Evolutionary conservation across 2,113 vertebrate genomes (phyloP), one percentile per base, ranked within the genome.

Genomic region (Neomonachus schauinslandi): DNA sequence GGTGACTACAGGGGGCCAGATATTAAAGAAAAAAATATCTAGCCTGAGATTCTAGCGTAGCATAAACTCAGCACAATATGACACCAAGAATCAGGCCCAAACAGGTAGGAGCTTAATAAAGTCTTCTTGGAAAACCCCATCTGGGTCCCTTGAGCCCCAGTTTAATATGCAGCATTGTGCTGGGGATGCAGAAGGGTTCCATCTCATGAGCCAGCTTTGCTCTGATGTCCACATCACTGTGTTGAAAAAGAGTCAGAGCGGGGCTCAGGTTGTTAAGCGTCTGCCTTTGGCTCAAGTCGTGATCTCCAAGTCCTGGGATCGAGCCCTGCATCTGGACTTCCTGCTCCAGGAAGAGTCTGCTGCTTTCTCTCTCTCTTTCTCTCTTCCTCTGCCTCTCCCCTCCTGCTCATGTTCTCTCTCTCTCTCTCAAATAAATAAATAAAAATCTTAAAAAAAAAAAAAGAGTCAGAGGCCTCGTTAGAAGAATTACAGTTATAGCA

Each of bases 11-110:
- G 22, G 42, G 51, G 46, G 2, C 39, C 51, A 59, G 15, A 65
- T 65, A 85, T 13, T 91, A 53, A 69, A 93, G 69, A 49, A 42
- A 95, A 97, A 97, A 57, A 33, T 8, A 65, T 22, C 42, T 51
- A 61, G 31, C 49, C 24, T 90, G 72, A 71, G 90, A 69, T n/a
- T 61, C 51, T 22, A 19, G 7, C 5, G 0, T 26, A 65, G 79
- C 71, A 57, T 61, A 84, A 91, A 57, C 7, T 63, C 24, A 15
- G 16, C 24, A 55, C 77, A 61, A 67, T 14, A 14, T 36, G 49
- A 39, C 67, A 95, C 11, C 16, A 88, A 91, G 57, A 74, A 80
- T 74, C 24, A 14, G 36, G 28, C 49, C 67, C 57, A 74, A 42
- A 18, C 55, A 53, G 10, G 65, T 31, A 86, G 13, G 24, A 49